Percentiles rank a stretch among this genome's conserved stretches.
These are phyloP conservation scores for Malurus splendens DNA, from an alignment of 2,797 vertebrate genomes.

Conservation along the genomic window DNA sequence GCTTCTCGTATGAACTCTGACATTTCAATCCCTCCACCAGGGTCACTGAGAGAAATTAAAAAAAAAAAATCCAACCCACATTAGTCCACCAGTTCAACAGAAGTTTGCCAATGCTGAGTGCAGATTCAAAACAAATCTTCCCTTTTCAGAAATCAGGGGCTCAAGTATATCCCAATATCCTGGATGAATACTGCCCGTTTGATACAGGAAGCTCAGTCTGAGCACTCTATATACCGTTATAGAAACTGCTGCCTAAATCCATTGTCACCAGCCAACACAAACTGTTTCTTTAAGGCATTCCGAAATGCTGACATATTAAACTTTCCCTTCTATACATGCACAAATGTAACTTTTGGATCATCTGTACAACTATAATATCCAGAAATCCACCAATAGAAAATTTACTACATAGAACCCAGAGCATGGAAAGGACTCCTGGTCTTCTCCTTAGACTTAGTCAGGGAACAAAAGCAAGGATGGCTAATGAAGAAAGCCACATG, in stretches of 20 bases:
- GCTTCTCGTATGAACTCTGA: slow-evolving; percentile 92
- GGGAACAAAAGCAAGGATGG: background rate
- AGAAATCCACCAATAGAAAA: background rate
- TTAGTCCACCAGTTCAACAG: background rate
- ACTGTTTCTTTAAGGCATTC: background rate
- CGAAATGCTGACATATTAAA: background rate
- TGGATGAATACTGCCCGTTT: background rate
- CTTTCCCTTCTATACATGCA: background rate
- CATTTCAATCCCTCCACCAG: slow-evolving; percentile 98
- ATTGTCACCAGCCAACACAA: background rate
- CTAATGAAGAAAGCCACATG: background rate
- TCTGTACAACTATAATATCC: background rate
- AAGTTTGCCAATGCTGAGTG: background rate
- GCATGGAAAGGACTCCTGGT: background rate
- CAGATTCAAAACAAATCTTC: background rate
- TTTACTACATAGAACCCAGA: background rate
- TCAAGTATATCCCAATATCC: background rate
- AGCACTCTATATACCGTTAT: background rate
- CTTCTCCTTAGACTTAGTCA: background rate
- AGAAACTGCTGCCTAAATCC: background rate
- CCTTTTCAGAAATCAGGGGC: background rate
- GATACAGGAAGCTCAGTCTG: background rate
- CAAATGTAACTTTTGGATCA: background rate
- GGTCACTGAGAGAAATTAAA: slow-evolving; percentile 77
- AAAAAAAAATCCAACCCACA: background rate